These are phyloP conservation scores for Zoanthus solanderi DNA, from an alignment of 92 coral and sea anemone genomes.

Conservation along the genomic window DNA sequence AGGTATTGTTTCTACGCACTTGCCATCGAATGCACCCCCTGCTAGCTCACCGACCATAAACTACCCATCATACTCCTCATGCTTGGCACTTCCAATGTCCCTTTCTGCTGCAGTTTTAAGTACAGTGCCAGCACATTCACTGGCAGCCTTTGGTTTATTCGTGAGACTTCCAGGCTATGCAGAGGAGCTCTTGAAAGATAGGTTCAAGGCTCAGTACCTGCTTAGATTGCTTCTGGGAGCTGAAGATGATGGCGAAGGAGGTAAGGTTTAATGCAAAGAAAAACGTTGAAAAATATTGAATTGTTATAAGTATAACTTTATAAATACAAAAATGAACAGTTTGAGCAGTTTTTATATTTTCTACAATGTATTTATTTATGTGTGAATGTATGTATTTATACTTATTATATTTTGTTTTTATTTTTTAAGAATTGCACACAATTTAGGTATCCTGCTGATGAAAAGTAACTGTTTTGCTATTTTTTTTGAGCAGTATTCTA, in stretches of 20 bases:
- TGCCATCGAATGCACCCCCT: conserved; percentile 71
- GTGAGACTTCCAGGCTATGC: conserved; percentile 95
- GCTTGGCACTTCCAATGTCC: conserved; percentile 72
- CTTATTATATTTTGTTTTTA: too few species aligned
- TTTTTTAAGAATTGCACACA: too few species aligned
- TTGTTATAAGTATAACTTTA: too few species aligned
- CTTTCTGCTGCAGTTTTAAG: conserved; percentile 86
- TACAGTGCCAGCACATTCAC: conserved; percentile 95
- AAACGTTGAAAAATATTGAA: too few species aligned
- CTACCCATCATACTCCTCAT: conserved; percentile 56
- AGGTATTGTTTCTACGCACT: conserved; percentile 80
- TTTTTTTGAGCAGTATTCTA: too few species aligned
- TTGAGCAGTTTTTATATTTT: too few species aligned
- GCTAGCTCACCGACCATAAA: conserved; percentile 36
- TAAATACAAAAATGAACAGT: too few species aligned
- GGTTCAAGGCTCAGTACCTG: conserved; percentile 86
- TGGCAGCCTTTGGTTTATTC: conserved; percentile 95
- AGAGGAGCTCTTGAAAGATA: conserved; percentile 81
- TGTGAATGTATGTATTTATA: too few species aligned
- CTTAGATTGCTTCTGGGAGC: conserved; percentile 94
- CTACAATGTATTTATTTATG: too few species aligned
- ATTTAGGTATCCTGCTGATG: too few species aligned
- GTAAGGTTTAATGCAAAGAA: conserved; percentile 46
- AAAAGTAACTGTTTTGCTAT: too few species aligned
- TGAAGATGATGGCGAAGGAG: conserved; percentile 96